Evolutionary conservation across 2,797 vertebrate genomes (phyloP), one percentile per base, ranked within the genome.

Genomic region (Hemibagrus guttatus): DNA sequence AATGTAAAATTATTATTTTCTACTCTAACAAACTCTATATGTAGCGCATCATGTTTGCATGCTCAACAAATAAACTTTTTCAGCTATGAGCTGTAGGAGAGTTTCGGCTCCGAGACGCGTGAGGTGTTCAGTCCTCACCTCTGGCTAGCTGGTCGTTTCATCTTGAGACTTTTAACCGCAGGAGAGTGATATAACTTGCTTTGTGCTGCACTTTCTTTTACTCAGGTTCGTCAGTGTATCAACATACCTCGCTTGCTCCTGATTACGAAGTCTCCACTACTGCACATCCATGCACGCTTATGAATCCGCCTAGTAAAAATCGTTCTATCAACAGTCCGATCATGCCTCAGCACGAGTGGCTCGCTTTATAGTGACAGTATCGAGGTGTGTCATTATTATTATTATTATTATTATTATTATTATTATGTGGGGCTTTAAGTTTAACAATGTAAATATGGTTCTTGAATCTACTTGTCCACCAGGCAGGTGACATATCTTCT

Each of bases 341-440:
- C 81, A 83, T 83, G 80, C 46, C 80, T 52, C 80, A 54, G 80
- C 80, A 82, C 46, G 80, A 82, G 28, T 13, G 6, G 46, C 46
- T 66, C 12, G n/a, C n/a, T 52, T 82, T 66, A 31, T 23, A 68
- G 1, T 17, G 4, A 28, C 58, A 81, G 63, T 68, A 35, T 68
- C 42, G 28, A 68, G 63, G 81, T 82, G 81, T 68, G 63, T 16
- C 63, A 8, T 39, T 39, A 39, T 39, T 39, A n/a, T n/a, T n/a
- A n/a, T n/a, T n/a, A n/a, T n/a, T n/a, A n/a, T n/a, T n/a, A n/a
- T n/a, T n/a, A n/a, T n/a, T n/a, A n/a, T n/a, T 13, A 31, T 68
- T 35, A 68, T 4, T 1, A 14, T 21, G 1, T 13, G 5, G 79
- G 2, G 14, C 46, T 82, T 82, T 66, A 31, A 31, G 46, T 23